phyloP scores from a whole-genome alignment of 2,113 vertebrate genomes.

The Amblyornis subalaris region DNA sequence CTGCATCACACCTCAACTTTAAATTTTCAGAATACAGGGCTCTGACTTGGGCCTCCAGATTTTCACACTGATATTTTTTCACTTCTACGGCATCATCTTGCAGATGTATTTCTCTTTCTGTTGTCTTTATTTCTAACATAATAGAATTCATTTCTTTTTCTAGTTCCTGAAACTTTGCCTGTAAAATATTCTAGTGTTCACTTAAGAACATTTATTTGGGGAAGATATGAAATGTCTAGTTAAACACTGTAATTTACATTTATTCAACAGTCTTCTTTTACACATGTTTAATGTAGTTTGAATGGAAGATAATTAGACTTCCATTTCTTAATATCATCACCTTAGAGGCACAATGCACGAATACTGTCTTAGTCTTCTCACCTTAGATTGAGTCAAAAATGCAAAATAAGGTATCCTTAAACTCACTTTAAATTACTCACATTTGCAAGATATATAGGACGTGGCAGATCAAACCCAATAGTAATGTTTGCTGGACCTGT shows the following conservation, averaged over 20 bases:
- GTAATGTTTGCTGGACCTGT: not conserved
- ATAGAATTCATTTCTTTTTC: slow-evolving; percentile 63
- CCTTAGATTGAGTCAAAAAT: not conserved
- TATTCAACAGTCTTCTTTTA: not conserved
- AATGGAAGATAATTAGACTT: not conserved
- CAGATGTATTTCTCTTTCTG: slow-evolving; percentile 65
- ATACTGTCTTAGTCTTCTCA: not conserved
- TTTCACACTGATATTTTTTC: slow-evolving; percentile 49
- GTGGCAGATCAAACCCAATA: not conserved
- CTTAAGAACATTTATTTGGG: not conserved
- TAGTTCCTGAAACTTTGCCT: slow-evolving; percentile 69
- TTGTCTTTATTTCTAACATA: slow-evolving; percentile 60
- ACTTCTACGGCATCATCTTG: slow-evolving; percentile 65
- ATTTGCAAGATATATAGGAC: not conserved
- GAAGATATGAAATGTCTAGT: not conserved
- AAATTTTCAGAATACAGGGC: slow-evolving; percentile 64
- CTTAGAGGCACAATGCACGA: not conserved
- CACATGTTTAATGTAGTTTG: not conserved
- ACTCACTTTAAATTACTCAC: not conserved
- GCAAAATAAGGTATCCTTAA: not conserved
- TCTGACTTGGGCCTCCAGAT: slow-evolving; percentile 64
- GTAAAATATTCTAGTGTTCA: slow-evolving; percentile 46
- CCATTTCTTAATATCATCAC: not conserved
- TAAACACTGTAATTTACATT: not conserved
- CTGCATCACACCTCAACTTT: slow-evolving; percentile 59